These are phyloP conservation scores for Tinamus guttatus DNA, from an alignment of 2,113 vertebrate genomes.

Conservation along the genomic window DNA sequence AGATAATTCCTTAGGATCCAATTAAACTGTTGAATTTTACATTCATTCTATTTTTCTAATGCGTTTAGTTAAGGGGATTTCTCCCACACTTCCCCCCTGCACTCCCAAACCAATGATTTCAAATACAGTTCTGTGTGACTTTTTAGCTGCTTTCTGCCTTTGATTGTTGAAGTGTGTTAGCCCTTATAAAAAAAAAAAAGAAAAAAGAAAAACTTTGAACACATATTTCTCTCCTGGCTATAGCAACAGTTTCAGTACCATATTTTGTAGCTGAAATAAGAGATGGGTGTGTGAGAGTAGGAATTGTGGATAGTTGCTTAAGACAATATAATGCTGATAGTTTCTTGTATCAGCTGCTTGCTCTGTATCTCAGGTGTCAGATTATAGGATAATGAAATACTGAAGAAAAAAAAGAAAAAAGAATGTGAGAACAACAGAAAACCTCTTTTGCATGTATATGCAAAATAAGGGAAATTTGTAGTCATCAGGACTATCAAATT, in stretches of 20 bases:
- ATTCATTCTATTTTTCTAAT: constrained; percentile 68
- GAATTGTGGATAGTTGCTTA: neutral
- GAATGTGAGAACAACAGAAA: neutral
- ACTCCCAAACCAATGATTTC: constrained; percentile 29
- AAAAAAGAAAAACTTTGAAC: neutral
- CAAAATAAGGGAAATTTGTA: neutral
- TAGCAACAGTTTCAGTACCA: neutral
- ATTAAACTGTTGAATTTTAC: constrained; percentile 71
- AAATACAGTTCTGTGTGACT: constrained; percentile 38
- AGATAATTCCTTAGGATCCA: constrained; percentile 62
- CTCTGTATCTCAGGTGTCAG: neutral
- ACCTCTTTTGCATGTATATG: neutral
- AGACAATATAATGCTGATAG: neutral
- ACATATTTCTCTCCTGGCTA: constrained; percentile 50
- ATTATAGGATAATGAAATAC: neutral
- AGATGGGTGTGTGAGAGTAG: neutral
- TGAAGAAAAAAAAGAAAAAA: neutral
- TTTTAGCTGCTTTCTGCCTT: constrained; percentile 38
- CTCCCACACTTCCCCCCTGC: neutral
- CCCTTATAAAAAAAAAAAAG: neutral
- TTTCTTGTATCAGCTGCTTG: neutral
- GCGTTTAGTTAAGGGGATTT: constrained; percentile 67
- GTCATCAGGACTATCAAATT: neutral
- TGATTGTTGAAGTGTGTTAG: constrained; percentile 62
- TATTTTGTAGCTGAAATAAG: neutral